Base-by-base conservation (phyloP, 2,888 invertebrate species). In the Geophilus truncorum region DNA sequence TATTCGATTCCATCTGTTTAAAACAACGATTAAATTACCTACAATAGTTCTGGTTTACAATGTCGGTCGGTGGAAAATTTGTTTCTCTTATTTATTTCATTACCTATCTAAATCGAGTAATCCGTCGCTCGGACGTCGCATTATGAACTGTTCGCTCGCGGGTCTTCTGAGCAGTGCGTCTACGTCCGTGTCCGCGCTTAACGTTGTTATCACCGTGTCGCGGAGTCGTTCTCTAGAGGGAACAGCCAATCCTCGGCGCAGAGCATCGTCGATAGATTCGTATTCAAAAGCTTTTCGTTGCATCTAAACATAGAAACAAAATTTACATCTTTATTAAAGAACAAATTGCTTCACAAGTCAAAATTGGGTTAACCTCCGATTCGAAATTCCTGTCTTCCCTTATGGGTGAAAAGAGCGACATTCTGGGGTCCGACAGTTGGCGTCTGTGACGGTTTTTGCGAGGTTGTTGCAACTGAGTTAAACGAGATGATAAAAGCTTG, bases 361-460 rank as follows among this genome's bases (percentile, higher is more conserved):
- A 25, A 36, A 34, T 30, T 77, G 25, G 15, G 51, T 4, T 85
- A 85, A 81, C 86, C 81, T 87, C 87, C 18, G 85, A 84, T 83
- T 88, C 88, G 79, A 87, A 86, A 83, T 88, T 87, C 83, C 86
- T 86, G 83, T 88, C 88, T 83, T 89, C 89, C 83, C 88, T 88
- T 70, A 89, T 88, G 15, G 89, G 88, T 76, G 89, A 88, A 84
- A 88, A 88, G 82, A 88, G 88, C 81, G 89, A 87, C 80, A 89
- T 87, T 86, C 89, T 89, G 30, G 89, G 89, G 85, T 90, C 90
- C 30, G 89, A 89, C 80, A 89, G 87, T 84, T 90, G 89, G 40
- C 90, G 86, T 81, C 89, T 88, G 84, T 90, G 89, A 80, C 83
- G 80, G 15, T 78, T 77, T 77, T 83, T 82, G 12, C 82, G 81